These are phyloP conservation scores for Nettapus auritus DNA, from an alignment of 2,113 vertebrate species.

Conservation along the genomic window DNA sequence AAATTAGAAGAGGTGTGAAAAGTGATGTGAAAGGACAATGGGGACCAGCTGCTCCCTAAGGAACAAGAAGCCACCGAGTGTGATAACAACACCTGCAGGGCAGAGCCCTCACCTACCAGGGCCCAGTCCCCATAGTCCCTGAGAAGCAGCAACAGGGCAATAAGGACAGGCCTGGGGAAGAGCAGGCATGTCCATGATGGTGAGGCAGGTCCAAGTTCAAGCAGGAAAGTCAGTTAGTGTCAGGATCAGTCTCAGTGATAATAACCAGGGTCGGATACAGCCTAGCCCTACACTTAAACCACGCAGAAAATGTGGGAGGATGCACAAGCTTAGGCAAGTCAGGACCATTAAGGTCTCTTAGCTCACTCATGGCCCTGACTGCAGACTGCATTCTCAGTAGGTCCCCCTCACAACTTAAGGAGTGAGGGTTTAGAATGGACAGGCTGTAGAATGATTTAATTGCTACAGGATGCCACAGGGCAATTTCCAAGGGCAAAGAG, in stretches of 20 bases:
- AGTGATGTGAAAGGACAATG: background rate
- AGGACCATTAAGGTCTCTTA: background rate
- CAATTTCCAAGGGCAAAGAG: background rate
- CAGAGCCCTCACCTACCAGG: background rate
- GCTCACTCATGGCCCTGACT: background rate
- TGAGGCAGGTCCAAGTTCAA: background rate
- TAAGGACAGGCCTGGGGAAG: background rate
- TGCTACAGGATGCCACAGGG: background rate
- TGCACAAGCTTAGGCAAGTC: background rate
- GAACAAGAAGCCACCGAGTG: background rate
- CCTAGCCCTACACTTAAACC: rapidly evolving
- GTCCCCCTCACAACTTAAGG: background rate
- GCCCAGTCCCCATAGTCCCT: background rate
- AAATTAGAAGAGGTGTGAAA: background rate
- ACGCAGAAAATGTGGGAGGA: background rate
- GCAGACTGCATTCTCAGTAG: background rate
- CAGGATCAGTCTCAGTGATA: background rate
- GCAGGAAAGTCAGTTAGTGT: background rate
- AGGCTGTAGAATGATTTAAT: background rate
- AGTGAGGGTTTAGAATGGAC: background rate
- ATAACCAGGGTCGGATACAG: background rate
- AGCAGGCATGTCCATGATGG: background rate
- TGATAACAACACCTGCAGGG: background rate
- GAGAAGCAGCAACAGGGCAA: background rate
- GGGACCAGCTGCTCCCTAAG: background rate